These are phyloP conservation scores for Aurelia aurita DNA, from an alignment of 30 jellyfish, hydroid and myxozoan species.

Conservation along the genomic window DNA sequence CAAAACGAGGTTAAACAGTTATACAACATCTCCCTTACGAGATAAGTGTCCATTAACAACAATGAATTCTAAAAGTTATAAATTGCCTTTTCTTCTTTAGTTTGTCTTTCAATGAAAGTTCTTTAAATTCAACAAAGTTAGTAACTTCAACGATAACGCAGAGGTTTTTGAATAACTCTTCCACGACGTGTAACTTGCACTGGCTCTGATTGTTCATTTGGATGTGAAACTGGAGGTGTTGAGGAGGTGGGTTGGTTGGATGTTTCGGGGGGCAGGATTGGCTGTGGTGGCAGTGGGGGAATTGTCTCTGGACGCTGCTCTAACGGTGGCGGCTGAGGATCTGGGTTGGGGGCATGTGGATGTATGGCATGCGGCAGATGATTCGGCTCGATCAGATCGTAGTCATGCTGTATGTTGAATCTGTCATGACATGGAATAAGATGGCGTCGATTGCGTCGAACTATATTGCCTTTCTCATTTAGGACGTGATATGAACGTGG, in stretches of 20 bases:
- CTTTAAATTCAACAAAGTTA: slow-evolving; percentile 39
- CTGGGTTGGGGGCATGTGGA: slow-evolving; percentile 21
- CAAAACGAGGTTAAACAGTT: slow-evolving; percentile 13
- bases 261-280: slow-evolving; percentile 48
- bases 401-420: slow-evolving; percentile 16
- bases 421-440: slow-evolving; percentile 52
- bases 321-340: slow-evolving; percentile 4
- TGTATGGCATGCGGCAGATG: slow-evolving; percentile 25
- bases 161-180: slow-evolving; percentile 39
- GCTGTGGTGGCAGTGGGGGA: slow-evolving; percentile 25
- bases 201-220: slow-evolving; percentile 35
- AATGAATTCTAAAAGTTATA: slow-evolving; percentile 31
- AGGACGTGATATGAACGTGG: slow-evolving; percentile 45
- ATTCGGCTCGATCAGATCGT: slow-evolving; percentile 50
- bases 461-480: slow-evolving; percentile 19
- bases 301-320: slow-evolving; percentile 36
- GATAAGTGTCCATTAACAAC: slow-evolving; percentile 23
- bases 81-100: slow-evolving; percentile 38
- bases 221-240: slow-evolving; percentile 29
- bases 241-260: slow-evolving; percentile 37
- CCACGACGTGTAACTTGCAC: slow-evolving; percentile 46
- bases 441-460: slow-evolving; percentile 48
- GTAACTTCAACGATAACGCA: slow-evolving; percentile 26
- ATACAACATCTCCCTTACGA: slow-evolving; percentile 42
- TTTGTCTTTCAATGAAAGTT: slow-evolving; percentile 11